Evolutionary conservation across 2,888 invertebrate species (phyloP), one percentile per base, ranked within the genome.

Genomic region (Rhingia rostrata): DNA sequence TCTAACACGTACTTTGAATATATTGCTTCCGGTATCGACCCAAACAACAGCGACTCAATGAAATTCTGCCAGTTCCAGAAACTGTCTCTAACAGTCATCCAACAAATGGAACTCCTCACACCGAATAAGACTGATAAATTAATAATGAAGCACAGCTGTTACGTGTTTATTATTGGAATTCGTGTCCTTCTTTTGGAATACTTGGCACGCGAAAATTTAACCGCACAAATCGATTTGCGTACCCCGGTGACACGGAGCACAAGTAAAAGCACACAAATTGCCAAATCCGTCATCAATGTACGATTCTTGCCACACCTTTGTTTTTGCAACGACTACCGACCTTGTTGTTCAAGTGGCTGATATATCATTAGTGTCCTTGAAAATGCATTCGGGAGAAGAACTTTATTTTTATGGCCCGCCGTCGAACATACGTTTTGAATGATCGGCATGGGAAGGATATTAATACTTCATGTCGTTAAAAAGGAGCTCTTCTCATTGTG

Each of bases 341-440:
- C 41, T 41, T 54, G 35, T 37, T 5, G 32, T 33, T 53, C 37
- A 41, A 41, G 2, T 30, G 56, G 35, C 45, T 69, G 56, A 69
- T 69, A 56, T 56, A 47, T 56, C 37, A 56, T 54, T 33, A 56
- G 45, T 53, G 63, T 61, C 73, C 73, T 73, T 73, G 63, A 73
- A 43, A 47, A 10, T 37, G 63, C 63, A 73, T 51, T 61, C 12
- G n/a, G 5, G 33, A 33, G 1, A 7, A 14, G 22, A 47, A 22
- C 14, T 47, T 22, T 14, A 12, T 22, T 47, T 47, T 47, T 22
- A 9, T 61, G 53, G 72, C 33, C 61, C 4, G 35, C 30, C 10
- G 9, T 53, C 32, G 47, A 45, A 4, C 3, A 12, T 6, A 22
- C 22, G 4, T 12, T 6, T 10, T 10, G 47, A 14, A 47, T 7